Evolutionary conservation across 2,888 invertebrate species (phyloP).

Genomic region (Pterostichus madidus): DNA sequence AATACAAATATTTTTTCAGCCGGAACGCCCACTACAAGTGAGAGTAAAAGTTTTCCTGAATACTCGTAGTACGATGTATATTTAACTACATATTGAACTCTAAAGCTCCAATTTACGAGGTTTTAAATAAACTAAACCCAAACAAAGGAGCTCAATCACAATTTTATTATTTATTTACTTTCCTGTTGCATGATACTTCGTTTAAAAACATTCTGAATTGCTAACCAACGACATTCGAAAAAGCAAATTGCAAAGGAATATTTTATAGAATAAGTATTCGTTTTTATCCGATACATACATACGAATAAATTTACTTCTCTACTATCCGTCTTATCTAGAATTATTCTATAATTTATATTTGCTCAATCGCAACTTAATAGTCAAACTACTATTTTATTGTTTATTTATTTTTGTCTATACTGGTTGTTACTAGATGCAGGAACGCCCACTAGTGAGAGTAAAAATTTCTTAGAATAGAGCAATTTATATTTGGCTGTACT

Average conservation of each 20-base stretch:
- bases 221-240: background rate
- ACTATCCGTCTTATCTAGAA: too few species aligned
- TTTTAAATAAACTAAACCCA: conserved; percentile 28
- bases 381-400: background rate
- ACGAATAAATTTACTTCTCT: too few species aligned
- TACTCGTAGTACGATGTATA: conserved; percentile 46
- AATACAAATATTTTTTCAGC: conserved; percentile 35
- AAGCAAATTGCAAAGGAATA: background rate
- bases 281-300: too few species aligned
- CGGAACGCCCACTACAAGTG: conserved; percentile 38
- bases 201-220: background rate
- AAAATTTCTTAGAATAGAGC: conserved; percentile 58
- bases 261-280: too few species aligned
- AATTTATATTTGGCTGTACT: conserved; percentile 59
- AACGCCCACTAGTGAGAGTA: conserved; percentile 44
- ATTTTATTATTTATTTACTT: conserved; percentile 31
- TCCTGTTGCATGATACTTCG: conserved; percentile 23
- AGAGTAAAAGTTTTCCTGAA: conserved; percentile 35
- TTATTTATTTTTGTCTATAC: conserved; percentile 16
- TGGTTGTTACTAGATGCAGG: conserved; percentile 26
- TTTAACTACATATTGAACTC: conserved; percentile 45
- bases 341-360: too few species aligned
- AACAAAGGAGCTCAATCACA: background rate
- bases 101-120: conserved; percentile 23
- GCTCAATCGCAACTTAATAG: too few species aligned